Base-by-base conservation (phyloP, 2,113 vertebrate genomes). In the Campylorhamphus procurvoides region DNA sequence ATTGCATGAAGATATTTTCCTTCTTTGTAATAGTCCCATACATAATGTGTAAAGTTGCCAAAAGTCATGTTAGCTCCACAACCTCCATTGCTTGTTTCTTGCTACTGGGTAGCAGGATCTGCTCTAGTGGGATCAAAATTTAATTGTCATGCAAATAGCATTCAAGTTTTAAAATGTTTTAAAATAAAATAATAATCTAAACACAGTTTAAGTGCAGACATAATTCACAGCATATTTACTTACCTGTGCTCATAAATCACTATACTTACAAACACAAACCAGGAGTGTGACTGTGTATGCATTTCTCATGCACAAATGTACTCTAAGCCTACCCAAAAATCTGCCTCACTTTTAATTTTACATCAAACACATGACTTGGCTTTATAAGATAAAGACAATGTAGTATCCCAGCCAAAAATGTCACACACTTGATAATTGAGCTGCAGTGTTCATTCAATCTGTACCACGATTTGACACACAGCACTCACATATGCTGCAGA, bases 211-310 rank as follows among this genome's bases (percentile, higher is more conserved):
- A 92, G 37, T 22, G 39, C 68, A 68, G 59, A 55, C 12, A 28
- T 86, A 78, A 86, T 86, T 72, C 7, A 35, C 19, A 44, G 44
- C 40, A 14, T 68, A 59, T 89, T 93, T 90, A 74, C 31, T 84
- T 67, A 66, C 60, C 37, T 49, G 59, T 77, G 50, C 19, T 84
- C 18, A 17, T 69, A 83, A 86, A 83, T 77, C 59, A 67, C 46
- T 39, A 46, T 1, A 39, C 33, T 28, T 8, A 50, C 0, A 4
- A 64, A 66, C 46, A 25, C 10, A 77, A 80, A 83, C 27, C 18
- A 53, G 52, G n/a, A 0, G 0, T 18, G 49, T 23, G n/a, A 29
- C 28, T 7, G 8, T 0, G 1, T 5, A 7, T 3, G 7, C 5
- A 8, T 19, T 49, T 56, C 33, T 56, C 33, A 59, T 2, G 16